phyloP scores from a whole-genome alignment of 1,140 invertebrate genomes.

The Drosophila lowei region DNA sequence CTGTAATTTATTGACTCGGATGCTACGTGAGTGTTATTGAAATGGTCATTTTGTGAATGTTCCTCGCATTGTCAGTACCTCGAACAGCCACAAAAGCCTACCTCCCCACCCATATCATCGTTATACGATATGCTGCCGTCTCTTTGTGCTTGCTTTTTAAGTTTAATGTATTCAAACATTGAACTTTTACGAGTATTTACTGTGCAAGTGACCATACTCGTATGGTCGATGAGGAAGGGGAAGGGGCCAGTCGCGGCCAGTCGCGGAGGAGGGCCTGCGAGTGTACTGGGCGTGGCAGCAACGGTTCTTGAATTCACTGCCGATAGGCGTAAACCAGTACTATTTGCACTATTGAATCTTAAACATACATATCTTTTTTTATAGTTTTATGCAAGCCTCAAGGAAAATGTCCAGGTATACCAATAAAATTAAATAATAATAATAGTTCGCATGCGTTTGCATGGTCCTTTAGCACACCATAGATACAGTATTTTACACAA shows the following conservation, averaged over 20 bases:
- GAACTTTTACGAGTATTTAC: constrained; percentile 67
- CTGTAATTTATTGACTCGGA: constrained; percentile 79
- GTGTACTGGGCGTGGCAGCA: constrained; percentile 40
- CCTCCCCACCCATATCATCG: constrained; percentile 28
- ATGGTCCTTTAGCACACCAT: too few relatives aligned
- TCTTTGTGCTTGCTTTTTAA: constrained; percentile 21
- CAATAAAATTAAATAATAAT: constrained; percentile 34
- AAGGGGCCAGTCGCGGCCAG: not conserved
- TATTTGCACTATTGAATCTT: constrained; percentile 22
- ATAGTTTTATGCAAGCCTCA: constrained; percentile 63
- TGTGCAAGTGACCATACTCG: constrained; percentile 50
- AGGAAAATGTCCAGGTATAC: constrained; percentile 61
- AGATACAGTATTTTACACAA: too few relatives aligned
- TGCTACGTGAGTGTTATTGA: constrained; percentile 81
- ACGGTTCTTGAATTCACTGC: constrained; percentile 55
- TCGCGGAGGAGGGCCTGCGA: constrained; percentile 1
- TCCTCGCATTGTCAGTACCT: constrained; percentile 47
- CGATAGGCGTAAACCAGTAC: not conserved
- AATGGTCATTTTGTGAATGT: constrained; percentile 71
- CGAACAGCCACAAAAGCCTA: constrained; percentile 45
- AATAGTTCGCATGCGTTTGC: constrained; percentile 28
- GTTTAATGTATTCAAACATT: constrained; percentile 80
- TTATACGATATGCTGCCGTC: constrained; percentile 4
- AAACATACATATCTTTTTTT: constrained; percentile 33
- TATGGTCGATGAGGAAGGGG: constrained; percentile 16